Base-by-base conservation (phyloP, 2,797 vertebrate species). In the Knipowitschia caucasica region DNA sequence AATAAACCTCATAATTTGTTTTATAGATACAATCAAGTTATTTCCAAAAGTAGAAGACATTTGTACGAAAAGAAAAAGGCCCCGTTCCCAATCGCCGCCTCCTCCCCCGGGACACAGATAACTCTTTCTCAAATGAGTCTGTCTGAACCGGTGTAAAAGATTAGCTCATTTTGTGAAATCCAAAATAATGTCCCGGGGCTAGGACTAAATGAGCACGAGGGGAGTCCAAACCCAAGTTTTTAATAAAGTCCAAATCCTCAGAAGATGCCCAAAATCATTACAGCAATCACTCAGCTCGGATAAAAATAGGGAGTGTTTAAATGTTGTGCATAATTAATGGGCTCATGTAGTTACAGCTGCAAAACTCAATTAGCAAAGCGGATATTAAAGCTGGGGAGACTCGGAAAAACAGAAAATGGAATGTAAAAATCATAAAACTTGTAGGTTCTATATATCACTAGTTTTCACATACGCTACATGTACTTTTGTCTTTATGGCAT, bases 241-340 rank as follows among this genome's bases (percentile, higher is more conserved):
- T 20, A 67, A 77, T 55, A 59, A 72, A 72, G 62, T 63, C 67
- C 56, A 65, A 61, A 67, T 34, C 64, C 55, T 55, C 59, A 75
- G 68, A 74, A 84, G 71, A 78, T 78, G 71, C 73, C 58, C 58
- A 63, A 68, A 81, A 75, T 78, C 75, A 83, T 83, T 58, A 82
- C 56, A 56, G 56, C 77, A 81, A 81, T 83, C 73, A 75, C 72
- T 86, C 71, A 72, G 23, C 35, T 36, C 35, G 15, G 73, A 77
- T 72, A 80, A 80, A 88, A 82, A 88, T 85, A 86, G 72, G 52
- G 59, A 65, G 66, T 83, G 71, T 86, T 88, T 81, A 80, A 80
- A 79, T 79, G 78, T 80, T 71, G 64, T 82, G 70, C 78, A 86
- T 84, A 83, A 88, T 88, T 88, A 79, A 88, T 80, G 58, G 53